Base-by-base conservation (phyloP, 2,113 vertebrate genomes). In the Erythrocercus mccallii region DNA sequence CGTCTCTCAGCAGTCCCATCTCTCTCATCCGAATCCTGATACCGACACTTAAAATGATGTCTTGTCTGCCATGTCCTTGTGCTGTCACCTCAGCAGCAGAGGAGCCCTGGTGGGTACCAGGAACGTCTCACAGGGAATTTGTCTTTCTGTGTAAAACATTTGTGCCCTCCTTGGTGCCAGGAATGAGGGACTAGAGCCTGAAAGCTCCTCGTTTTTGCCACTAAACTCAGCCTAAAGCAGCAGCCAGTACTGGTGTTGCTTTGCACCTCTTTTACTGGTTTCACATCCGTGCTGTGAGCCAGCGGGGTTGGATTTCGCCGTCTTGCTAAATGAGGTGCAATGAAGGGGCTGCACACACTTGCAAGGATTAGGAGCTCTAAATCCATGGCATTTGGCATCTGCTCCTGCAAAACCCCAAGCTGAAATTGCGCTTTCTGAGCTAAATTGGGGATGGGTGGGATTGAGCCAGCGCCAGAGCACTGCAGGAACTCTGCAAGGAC, bases 91-190 rank as follows among this genome's bases (percentile, higher is more conserved):
- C 70, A 54, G 23, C 31, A 40, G 21, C 4, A 3, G 4, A 54
- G 31, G 66, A 45, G n/a, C n/a, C 7, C 27, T 73, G 35, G 7
- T 12, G 37, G 40, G n/a, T 17, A 6, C 56, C 6, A 4, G 24
- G 65, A 45, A 2, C 7, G n/a, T 5, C 40, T 21, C 2, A 1
- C 0, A 13, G 71, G 58, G 42, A 33, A 24, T 71, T 35, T 12
- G 4, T 48, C 37, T 38, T 30, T 2, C 24, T 23, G n/a, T 1
- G 1, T 1, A 1, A 54, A 50, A 42, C 2, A 2, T 64, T n/a
- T 82, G 12, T n/a, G 47, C 37, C 13, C 77, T 82, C 37, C 56
- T 48, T 0, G 0, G 21, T 15, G 54, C 16, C 35, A 44, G 38
- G 0, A 45, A 9, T 28, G 33, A 56, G 33, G 28, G 28, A 13